Evolutionary conservation across 2,888 invertebrate genomes (phyloP).

Genomic region (Euproctis similis): DNA sequence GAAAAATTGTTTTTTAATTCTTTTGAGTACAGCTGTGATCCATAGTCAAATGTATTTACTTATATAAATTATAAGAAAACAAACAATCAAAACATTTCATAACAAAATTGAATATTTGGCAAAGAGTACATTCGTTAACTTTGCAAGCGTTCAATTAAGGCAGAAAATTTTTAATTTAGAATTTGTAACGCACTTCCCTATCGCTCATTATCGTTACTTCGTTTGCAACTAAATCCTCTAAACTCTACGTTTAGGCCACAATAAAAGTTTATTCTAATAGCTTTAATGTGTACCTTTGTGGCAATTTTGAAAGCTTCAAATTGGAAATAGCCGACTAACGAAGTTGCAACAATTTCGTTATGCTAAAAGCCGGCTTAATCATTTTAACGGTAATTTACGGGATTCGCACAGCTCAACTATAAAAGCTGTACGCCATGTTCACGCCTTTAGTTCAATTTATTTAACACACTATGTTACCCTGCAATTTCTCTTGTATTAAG

Average conservation of each 20-base stretch:
- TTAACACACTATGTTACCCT: too few species aligned
- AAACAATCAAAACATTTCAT: too few species aligned
- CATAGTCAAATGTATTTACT: too few species aligned
- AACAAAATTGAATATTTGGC: too few species aligned
- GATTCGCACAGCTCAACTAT: constrained; percentile 4
- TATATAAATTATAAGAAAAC: too few species aligned
- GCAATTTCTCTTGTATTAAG: too few species aligned
- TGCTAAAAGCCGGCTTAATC: constrained; percentile 1
- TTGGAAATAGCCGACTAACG: constrained; percentile 9
- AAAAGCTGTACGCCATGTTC: too few species aligned
- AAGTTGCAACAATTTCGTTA: constrained; percentile 7
- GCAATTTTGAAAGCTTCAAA: constrained; percentile 6
- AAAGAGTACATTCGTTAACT: too few species aligned
- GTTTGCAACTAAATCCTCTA: constrained; percentile 10
- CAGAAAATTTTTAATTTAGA: constrained; percentile 5
- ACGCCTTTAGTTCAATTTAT: too few species aligned
- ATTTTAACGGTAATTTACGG: constrained; percentile 8
- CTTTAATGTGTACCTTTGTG: constrained; percentile 9
- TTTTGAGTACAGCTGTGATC: too few species aligned
- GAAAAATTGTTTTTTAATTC: too few species aligned
- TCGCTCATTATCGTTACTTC: constrained; percentile 11
- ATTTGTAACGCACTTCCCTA: constrained; percentile 12
- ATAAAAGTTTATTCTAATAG: constrained; percentile 20
- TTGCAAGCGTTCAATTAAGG: constrained; percentile 2
- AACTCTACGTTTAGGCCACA: constrained; percentile 14